phyloP scores from a whole-genome alignment of 1,140 invertebrate genomes.

The Drosophila lacteicornis region DNA sequence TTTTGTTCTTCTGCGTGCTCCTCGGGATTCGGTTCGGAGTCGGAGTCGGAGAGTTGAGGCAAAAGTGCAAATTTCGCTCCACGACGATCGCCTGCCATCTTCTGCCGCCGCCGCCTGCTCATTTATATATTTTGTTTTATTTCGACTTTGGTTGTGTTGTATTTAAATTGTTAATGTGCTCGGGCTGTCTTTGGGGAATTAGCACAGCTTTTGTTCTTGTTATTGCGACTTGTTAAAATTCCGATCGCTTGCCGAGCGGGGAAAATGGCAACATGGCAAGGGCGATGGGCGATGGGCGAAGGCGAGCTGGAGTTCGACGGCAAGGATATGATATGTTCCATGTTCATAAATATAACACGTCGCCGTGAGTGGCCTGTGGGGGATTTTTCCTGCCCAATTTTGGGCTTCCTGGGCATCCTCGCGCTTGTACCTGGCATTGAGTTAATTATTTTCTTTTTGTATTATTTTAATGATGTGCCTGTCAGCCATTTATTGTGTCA shows the following conservation, averaged over 20 bases:
- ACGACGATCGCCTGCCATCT: slow-evolving; percentile 5
- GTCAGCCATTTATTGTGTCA: slow-evolving; percentile 3
- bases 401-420: slow-evolving; percentile 10
- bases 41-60: background rate
- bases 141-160: slow-evolving; percentile 61
- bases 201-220: slow-evolving; percentile 71
- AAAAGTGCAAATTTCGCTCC: slow-evolving; percentile 76
- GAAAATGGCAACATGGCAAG: background rate
- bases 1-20: slow-evolving; percentile 37
- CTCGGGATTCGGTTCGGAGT: slow-evolving; percentile 21
- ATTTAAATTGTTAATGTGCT: slow-evolving; percentile 82
- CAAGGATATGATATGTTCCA: slow-evolving; percentile 60
- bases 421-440: background rate
- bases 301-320: background rate
- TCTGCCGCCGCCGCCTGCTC: slow-evolving; percentile 44
- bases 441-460: slow-evolving; percentile 23
- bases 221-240: slow-evolving; percentile 82
- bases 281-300: background rate
- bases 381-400: slow-evolving; percentile 30
- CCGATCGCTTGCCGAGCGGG: slow-evolving; percentile 30
- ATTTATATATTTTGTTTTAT: slow-evolving; percentile 66
- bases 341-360: slow-evolving; percentile 78
- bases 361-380: slow-evolving; percentile 32
- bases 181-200: slow-evolving; percentile 74
- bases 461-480: slow-evolving; percentile 31